Base-by-base conservation (phyloP, 1,140 invertebrate genomes). In the Drosophila insularis region DNA sequence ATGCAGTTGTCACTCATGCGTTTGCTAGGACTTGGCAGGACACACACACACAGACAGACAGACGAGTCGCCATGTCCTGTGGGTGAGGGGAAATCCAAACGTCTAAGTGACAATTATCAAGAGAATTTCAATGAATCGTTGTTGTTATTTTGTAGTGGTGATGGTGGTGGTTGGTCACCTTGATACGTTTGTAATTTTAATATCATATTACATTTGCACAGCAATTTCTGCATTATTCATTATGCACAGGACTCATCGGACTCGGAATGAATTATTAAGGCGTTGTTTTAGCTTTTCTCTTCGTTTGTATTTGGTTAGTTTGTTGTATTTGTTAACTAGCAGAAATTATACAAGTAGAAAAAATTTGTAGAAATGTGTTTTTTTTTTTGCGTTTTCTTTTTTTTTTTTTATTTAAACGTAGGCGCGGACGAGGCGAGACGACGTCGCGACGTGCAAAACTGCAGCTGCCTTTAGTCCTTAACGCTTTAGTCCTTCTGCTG, bases 201-300 rank as follows among this genome's bases (percentile, higher is more conserved):
- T 67, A 71, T 56, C 75, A 58, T 64, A 74, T 72, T 84, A 84
- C 76, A 73, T 77, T 79, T 81, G 66, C 78, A 86, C 75, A 81
- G 75, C 58, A 79, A 86, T 81, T 87, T 74, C 50, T 70, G 75
- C 68, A 78, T 75, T 79, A 77, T 78, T 73, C 63, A 79, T 71
- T 65, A 80, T 59, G 69, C 78, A 76, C 60, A 74, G 64, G 67
- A 75, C 70, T 81, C 50, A 69, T 71, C 72, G 63, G 74, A 68
- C 37, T 65, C 35, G 43, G 68, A 63, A 79, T 79, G 70, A 89
- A 82, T 80, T 71, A 82, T 82, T 87, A 78, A 78, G 75, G 75
- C 75, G 63, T 50, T 80, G 61, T 73, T 27, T 80, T 58, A 10
- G 71, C 64, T 74, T 60, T 60, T 43, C 53, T 46, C 32, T 55